Evolutionary conservation across 2,113 vertebrate genomes (phyloP), one percentile per base, ranked within the genome.

Genomic region (Lamprotornis superbus): DNA sequence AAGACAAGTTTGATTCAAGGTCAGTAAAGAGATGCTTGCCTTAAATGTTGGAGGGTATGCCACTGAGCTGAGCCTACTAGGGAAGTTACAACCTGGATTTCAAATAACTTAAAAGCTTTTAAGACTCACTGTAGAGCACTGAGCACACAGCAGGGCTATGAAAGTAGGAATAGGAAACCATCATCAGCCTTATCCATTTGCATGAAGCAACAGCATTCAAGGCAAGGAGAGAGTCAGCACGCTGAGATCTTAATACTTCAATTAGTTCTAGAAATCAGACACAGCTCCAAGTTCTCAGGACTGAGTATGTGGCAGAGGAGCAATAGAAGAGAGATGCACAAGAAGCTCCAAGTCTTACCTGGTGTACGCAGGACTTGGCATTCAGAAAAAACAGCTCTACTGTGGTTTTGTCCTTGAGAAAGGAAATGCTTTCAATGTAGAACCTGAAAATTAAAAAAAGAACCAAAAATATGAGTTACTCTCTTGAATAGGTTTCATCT

Each of bases 331-430:
- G 7, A 82, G 23, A 73, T 17, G 23, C 27, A 65, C 22, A 52
- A 56, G 40, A 13, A 18, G 5, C 3, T 82, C 37, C 3, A 35
- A 5, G 10, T 15, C 98, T 99, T 98, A 99, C 99, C 98, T 99
- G 99, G 93, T 98, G 99, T 35, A 99, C 98, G 25, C 98, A 98
- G 68, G 98, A 98, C 97, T 99, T 99, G 14, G 99, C 99, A n/a
- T 99, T 99, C 95, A 99, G 97, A 95, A 99, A 99, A 97, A 99
- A 99, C 70, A 99, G 97, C 94, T 99, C 99, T 71, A 99, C 99
- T 0, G 99, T 99, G 28, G 98, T 99, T 94, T 98, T 99, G 39
- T 99, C 99, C 97, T 99, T 99, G 83, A 99, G 95, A 93, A 98
- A 99, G 35, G 98, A 98, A 94, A 99, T 98, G 92, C 98, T 99